phyloP scores from a whole-genome alignment of 2,113 vertebrate genomes.

The Pungitius pungitius region DNA sequence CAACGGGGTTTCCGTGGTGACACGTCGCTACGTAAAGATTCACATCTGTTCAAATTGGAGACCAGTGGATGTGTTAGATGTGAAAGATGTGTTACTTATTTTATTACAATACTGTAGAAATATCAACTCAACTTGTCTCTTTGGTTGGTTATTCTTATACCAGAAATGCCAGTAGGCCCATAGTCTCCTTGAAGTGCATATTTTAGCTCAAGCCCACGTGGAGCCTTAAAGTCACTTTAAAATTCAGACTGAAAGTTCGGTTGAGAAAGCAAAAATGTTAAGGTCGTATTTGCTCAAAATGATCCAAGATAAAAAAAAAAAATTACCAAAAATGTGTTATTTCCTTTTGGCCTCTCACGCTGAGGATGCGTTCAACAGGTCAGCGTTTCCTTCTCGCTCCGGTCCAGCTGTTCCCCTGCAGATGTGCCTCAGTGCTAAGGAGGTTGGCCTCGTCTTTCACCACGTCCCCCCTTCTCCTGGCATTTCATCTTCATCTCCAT shows the following conservation, averaged over 20 bases:
- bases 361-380: background rate
- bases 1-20: slow-evolving; percentile 23
- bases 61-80: background rate
- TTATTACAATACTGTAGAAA: background rate
- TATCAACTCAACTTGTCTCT: background rate
- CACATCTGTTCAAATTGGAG: slow-evolving; percentile 1
- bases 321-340: no score
- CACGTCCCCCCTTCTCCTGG: background rate
- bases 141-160: background rate
- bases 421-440: background rate
- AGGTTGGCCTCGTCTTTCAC: background rate
- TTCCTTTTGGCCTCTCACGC: no score
- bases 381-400: background rate
- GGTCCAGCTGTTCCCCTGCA: background rate
- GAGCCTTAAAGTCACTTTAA: background rate
- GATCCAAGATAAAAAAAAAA: no score
- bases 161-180: background rate
- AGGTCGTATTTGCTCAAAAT: background rate
- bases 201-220: background rate
- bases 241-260: background rate
- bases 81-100: no score
- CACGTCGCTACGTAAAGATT: slow-evolving; percentile 7
- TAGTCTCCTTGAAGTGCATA: background rate
- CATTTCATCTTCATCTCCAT: background rate
- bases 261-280: background rate